Percentiles rank a stretch among this genome's conserved stretches.
phyloP scores from a whole-genome alignment of 2,888 invertebrate genomes.

The Cerastoderma edule region DNA sequence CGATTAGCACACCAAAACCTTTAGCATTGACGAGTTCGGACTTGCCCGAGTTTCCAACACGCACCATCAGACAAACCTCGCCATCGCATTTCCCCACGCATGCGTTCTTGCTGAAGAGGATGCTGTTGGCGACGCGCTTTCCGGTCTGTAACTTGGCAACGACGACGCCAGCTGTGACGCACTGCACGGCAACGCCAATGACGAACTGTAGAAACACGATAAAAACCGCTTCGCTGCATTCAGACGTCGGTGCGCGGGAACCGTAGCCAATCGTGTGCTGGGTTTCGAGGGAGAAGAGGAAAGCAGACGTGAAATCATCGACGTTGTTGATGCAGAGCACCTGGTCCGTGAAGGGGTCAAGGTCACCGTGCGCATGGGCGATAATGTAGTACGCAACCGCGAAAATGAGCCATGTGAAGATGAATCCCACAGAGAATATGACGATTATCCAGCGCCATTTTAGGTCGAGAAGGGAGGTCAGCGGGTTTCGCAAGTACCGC shows the following conservation, averaged over 20 bases:
- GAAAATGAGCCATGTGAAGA: constrained; percentile 94
- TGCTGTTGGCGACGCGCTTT: constrained; percentile 96
- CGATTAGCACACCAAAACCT: constrained; percentile 95
- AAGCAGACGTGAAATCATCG: constrained; percentile 94
- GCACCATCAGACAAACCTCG: constrained; percentile 81
- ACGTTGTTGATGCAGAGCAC: constrained; percentile 88
- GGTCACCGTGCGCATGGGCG: constrained; percentile 81
- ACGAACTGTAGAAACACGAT: constrained; percentile 96
- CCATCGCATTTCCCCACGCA: constrained; percentile 89
- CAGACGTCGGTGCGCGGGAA: constrained; percentile 92
- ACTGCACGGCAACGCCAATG: constrained; percentile 89
- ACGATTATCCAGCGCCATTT: constrained; percentile 94
- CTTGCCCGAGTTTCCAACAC: constrained; percentile 83
- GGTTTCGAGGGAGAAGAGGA: constrained; percentile 97
- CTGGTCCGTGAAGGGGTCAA: constrained; percentile 60
- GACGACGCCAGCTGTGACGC: constrained; percentile 90
- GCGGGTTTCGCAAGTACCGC: constrained; percentile 88
- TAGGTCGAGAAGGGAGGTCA: constrained; percentile 96
- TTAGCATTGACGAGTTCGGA: constrained; percentile 89
- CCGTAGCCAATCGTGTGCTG: constrained; percentile 98
- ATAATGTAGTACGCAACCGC: constrained; percentile 85
- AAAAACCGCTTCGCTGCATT: constrained; percentile 95
- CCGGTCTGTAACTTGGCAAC: constrained; percentile 97
- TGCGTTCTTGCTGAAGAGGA: constrained; percentile 96
- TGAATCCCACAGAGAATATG: constrained; percentile 94